A percentile compares a stretch with the other conserved stretches of the same genome.
These are phyloP conservation scores for Lycophotia porphyrea DNA, from an alignment of 2,888 invertebrate species.

Conservation along the genomic window DNA sequence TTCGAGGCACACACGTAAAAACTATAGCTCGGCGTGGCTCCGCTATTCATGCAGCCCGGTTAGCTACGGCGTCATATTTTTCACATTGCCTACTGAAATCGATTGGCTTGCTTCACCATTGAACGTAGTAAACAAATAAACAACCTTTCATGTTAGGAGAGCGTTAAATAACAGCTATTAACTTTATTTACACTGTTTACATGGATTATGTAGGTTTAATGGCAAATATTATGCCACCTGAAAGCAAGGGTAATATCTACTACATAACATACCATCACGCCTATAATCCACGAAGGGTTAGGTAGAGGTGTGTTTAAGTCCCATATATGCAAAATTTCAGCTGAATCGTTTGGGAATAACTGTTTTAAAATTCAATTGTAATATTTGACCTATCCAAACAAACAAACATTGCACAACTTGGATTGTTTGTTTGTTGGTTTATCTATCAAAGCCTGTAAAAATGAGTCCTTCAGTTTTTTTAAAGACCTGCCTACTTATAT, in stretches of 20 bases:
- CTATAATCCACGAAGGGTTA: too few species aligned
- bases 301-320: too few species aligned
- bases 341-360: too few species aligned
- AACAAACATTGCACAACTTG: too few species aligned
- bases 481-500: too few species aligned
- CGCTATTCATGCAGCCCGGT: slow-evolving; percentile 33
- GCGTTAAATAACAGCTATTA: slow-evolving; percentile 58
- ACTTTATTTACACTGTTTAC: slow-evolving; percentile 66
- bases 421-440: too few species aligned
- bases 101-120: slow-evolving; percentile 26
- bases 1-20: slow-evolving; percentile 1
- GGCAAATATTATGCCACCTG: not conserved
- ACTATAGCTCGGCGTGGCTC: not conserved
- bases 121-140: slow-evolving; percentile 51
- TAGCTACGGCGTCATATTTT: slow-evolving; percentile 31
- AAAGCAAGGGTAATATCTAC: not conserved
- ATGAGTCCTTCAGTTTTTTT: not conserved
- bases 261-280: too few species aligned
- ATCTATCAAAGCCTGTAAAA: not conserved
- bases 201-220: slow-evolving; percentile 47
- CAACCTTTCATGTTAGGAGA: slow-evolving; percentile 41
- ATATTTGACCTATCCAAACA: too few species aligned
- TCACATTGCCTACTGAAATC: slow-evolving; percentile 35
- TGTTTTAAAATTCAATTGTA: too few species aligned
- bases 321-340: too few species aligned